Percentiles rank a stretch among this genome's conserved stretches.
phyloP scores from a whole-genome alignment of 2,888 invertebrate genomes.

The Platyscelio sp. region DNA sequence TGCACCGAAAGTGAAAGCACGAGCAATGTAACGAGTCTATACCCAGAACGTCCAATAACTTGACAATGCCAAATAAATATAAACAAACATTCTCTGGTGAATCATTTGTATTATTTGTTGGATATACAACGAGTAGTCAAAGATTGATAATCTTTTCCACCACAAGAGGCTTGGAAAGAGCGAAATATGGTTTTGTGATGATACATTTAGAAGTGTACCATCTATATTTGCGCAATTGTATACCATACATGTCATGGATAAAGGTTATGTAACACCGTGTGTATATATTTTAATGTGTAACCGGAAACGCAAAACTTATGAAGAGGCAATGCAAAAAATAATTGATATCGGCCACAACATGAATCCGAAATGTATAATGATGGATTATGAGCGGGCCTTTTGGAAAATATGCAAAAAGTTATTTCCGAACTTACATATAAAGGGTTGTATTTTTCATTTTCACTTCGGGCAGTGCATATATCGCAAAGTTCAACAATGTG shows the following conservation, averaged over 20 bases:
- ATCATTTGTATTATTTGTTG: conserved; percentile 1
- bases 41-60: background rate
- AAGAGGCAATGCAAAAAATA: conserved; percentile 3
- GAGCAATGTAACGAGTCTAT: background rate
- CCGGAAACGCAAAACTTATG: background rate
- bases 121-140: background rate
- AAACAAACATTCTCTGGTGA: background rate
- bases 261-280: conserved; percentile 4
- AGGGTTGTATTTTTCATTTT: conserved; percentile 23
- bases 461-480: conserved; percentile 3
- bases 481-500: conserved; percentile 5
- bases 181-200: conserved; percentile 3
- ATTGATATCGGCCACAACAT: background rate
- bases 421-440: background rate
- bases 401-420: background rate
- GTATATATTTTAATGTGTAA: conserved; percentile 8
- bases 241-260: background rate
- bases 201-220: conserved; percentile 3
- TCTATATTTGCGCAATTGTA: background rate
- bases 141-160: conserved; percentile 7
- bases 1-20: background rate
- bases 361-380: background rate
- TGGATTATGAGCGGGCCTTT: background rate
- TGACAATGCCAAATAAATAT: background rate
- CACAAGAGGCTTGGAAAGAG: background rate